Conservation (phyloP, 2,113 vertebrate species). For the Willisornis vidua region DNA sequence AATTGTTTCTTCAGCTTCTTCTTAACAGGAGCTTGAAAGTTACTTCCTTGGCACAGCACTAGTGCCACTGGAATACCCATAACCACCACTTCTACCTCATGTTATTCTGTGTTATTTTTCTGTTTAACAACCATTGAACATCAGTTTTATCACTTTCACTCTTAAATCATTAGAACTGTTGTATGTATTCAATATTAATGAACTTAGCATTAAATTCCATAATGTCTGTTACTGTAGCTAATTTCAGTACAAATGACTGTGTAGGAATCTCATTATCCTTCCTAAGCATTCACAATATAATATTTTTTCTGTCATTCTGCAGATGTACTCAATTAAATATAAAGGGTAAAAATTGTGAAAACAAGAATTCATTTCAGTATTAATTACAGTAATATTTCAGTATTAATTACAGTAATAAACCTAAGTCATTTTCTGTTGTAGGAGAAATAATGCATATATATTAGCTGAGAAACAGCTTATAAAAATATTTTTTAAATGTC, state of each 20-base stretch:
- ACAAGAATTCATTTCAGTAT: background rate
- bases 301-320: background rate
- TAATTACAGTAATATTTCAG: background rate
- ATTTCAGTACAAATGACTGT: background rate
- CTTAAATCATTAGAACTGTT: background rate
- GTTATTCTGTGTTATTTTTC: background rate
- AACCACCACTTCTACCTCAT: background rate
- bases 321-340: background rate
- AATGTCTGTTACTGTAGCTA: background rate
- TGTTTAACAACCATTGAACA: background rate
- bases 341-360: background rate
- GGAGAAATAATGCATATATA: background rate
- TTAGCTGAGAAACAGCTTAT: background rate
- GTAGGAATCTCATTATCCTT: background rate
- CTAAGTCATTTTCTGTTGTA: background rate
- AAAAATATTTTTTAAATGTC: background rate
- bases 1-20: background rate
- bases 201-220: background rate
- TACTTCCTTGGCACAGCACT: too few relatives aligned
- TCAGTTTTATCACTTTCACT: background rate
- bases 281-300: background rate
- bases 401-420: slow-evolving; percentile 8
- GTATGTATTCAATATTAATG: background rate
- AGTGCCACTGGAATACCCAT: accelerated
- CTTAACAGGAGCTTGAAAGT: background rate